A percentile compares a stretch with the other conserved stretches of the same genome.
Conservation (phyloP, 2,113 vertebrate genomes). For the Brienomyrus brachyistius region DNA sequence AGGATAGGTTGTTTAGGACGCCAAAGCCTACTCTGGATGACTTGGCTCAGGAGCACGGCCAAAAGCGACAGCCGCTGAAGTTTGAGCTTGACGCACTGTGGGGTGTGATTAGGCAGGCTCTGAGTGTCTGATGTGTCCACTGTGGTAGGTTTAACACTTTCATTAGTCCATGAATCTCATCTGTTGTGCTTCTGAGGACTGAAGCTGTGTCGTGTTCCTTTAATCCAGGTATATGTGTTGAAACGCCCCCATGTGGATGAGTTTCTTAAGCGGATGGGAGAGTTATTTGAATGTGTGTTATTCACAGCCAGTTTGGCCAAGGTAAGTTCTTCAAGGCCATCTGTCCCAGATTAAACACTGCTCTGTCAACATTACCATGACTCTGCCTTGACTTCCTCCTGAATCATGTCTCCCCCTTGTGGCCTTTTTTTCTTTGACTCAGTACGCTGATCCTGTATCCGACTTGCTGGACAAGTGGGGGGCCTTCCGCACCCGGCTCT, state of each 20-base stretch:
- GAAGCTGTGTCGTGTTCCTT: slow-evolving; percentile 13
- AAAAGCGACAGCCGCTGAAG: slow-evolving; percentile 34
- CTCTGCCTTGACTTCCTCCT: background rate
- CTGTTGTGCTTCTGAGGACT: background rate
- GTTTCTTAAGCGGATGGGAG: slow-evolving; percentile 90
- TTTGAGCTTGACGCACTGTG: background rate
- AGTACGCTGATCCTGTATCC: slow-evolving; percentile 93
- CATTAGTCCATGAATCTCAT: background rate
- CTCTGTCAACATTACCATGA: background rate
- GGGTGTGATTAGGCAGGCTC: background rate
- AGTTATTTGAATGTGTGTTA: slow-evolving; percentile 91
- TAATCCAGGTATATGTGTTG: slow-evolving; percentile 81
- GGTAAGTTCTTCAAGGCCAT: slow-evolving; percentile 58
- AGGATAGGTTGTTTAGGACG: slow-evolving; percentile 88
- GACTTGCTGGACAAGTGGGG: slow-evolving; percentile 93
- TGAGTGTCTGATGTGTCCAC: background rate
- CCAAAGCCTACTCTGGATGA: slow-evolving; percentile 88
- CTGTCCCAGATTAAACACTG: background rate
- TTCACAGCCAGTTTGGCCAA: slow-evolving; percentile 96
- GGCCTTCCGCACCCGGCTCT: slow-evolving; percentile 82
- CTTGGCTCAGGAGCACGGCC: slow-evolving; percentile 81
- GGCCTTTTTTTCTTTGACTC: background rate
- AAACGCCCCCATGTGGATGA: slow-evolving; percentile 92
- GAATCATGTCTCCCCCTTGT: background rate
- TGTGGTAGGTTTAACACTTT: background rate